phyloP scores from a whole-genome alignment of 1,140 invertebrate species.

The Aphelenchoides besseyi region DNA sequence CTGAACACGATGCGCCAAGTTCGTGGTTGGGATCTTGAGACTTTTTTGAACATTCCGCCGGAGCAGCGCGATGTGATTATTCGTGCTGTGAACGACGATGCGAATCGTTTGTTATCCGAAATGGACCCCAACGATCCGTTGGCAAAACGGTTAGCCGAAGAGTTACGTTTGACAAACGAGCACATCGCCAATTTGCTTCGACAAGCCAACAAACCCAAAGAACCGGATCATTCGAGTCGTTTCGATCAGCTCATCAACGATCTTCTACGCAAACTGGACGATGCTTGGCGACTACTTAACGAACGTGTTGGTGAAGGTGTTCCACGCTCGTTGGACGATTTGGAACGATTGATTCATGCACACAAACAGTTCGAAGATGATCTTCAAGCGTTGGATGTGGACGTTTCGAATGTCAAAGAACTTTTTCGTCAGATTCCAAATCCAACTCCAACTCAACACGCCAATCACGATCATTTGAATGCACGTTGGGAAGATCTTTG shows the following conservation, averaged over 20 bases:
- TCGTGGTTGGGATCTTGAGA: constrained; percentile 81
- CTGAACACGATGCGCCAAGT: constrained; percentile 84
- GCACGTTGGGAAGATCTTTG: constrained; percentile 87
- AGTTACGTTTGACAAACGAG: constrained; percentile 90
- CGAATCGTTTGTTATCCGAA: constrained; percentile 86
- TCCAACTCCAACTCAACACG: constrained; percentile 84
- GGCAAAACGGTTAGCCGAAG: constrained; percentile 76
- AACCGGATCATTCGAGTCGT: constrained; percentile 80
- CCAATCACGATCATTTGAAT: constrained; percentile 77
- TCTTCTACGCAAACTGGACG: constrained; percentile 77
- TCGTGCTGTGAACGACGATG: constrained; percentile 90
- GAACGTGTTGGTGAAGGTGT: constrained; percentile 75
- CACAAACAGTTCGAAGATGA: constrained; percentile 72
- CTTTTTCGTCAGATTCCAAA: constrained; percentile 63
- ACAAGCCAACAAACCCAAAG: constrained; percentile 68
- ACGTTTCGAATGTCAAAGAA: constrained; percentile 69
- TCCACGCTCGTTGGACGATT: constrained; percentile 77
- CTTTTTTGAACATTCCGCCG: constrained; percentile 86
- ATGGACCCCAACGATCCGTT: constrained; percentile 89
- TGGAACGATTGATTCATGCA: constrained; percentile 80
- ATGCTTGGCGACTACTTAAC: constrained; percentile 78
- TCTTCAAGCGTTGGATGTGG: constrained; percentile 70
- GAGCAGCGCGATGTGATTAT: constrained; percentile 90
- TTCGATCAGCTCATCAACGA: constrained; percentile 79
- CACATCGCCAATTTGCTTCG: constrained; percentile 90